Evolutionary conservation across 2,113 vertebrate species (phyloP).

Genomic region (Bambusicola thoracicus): DNA sequence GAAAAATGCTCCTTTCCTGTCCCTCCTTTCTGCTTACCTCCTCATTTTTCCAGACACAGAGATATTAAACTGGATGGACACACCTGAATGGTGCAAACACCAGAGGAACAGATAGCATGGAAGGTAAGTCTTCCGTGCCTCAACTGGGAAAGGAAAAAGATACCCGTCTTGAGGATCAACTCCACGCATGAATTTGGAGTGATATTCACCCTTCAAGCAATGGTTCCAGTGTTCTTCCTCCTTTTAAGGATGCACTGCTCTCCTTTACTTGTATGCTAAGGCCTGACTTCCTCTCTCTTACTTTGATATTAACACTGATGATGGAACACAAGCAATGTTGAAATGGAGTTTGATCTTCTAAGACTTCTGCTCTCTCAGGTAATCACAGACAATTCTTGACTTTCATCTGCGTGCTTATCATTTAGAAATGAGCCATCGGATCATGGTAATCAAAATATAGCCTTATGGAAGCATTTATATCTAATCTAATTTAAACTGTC

Average conservation of each 20-base stretch:
- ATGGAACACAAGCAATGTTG: background rate
- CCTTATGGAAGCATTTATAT: background rate
- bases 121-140: background rate
- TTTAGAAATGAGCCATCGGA: background rate
- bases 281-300: background rate
- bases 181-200: background rate
- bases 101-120: background rate
- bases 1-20: background rate
- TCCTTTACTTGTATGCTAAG: background rate
- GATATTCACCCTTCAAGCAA: background rate
- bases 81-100: background rate
- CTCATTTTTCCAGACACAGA: background rate
- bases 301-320: background rate
- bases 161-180: rapidly evolving
- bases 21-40: background rate
- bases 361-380: background rate
- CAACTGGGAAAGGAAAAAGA: background rate
- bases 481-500: background rate
- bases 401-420: background rate
- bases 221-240: background rate
- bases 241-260: background rate
- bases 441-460: background rate
- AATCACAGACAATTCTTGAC: background rate
- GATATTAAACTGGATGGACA: background rate
- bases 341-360: background rate